Percentiles rank a stretch among this genome's conserved stretches.
These are phyloP conservation scores for Drosophila pruinosa DNA, from an alignment of 1,140 invertebrate species.

Conservation along the genomic window DNA sequence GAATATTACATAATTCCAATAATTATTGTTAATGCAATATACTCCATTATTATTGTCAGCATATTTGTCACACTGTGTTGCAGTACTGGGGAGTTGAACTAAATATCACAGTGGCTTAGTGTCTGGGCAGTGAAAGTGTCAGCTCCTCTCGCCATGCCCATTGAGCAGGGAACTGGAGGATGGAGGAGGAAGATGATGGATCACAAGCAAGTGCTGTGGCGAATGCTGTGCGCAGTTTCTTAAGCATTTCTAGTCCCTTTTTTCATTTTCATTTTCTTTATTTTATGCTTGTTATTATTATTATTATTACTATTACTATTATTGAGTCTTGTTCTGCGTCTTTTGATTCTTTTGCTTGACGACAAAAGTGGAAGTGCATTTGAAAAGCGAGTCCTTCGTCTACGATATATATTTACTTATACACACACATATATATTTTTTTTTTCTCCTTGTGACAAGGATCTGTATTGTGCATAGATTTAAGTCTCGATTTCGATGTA, in stretches of 20 bases:
- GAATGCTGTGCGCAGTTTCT: constrained; percentile 2
- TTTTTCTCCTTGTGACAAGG: constrained; percentile 42
- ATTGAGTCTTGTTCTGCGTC: neutral
- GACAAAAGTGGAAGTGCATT: constrained; percentile 73
- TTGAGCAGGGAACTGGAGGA: too few relatives aligned
- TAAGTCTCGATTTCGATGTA: constrained; percentile 65
- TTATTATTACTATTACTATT: neutral
- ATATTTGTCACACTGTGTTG: too few relatives aligned
- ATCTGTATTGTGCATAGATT: constrained; percentile 59
- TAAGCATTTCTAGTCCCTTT: neutral
- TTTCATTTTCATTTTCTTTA: constrained; percentile 14
- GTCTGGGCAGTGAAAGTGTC: constrained; percentile 5
- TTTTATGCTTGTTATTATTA: constrained; percentile 36
- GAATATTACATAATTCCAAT: too few relatives aligned
- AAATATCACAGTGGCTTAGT: neutral
- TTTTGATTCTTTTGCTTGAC: constrained; percentile 36
- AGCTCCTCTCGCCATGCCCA: neutral
- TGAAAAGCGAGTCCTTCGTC: constrained; percentile 56
- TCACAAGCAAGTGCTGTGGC: neutral
- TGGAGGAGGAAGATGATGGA: too few relatives aligned
- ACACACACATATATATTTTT: too few relatives aligned
- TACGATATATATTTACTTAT: neutral
- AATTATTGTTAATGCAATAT: too few relatives aligned
- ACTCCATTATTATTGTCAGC: too few relatives aligned
- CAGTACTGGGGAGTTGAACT: neutral